Evolutionary conservation across 1,140 invertebrate genomes (phyloP).

Genomic region (Cylas formicarius): DNA sequence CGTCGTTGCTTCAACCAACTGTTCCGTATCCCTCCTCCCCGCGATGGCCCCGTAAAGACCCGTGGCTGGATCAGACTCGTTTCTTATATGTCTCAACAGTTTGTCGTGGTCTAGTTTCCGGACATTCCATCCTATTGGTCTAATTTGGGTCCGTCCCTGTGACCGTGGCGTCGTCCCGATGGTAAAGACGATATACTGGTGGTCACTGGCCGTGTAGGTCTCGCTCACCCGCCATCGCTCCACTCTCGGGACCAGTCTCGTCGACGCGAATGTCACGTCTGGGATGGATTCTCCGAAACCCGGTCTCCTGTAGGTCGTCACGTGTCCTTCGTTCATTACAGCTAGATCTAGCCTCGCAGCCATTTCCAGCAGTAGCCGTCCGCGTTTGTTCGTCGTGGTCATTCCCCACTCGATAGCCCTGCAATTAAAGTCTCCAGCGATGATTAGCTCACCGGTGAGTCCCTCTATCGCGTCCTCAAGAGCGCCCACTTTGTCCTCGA

Average conservation of each 20-base stretch:
- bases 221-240: conserved; percentile 5
- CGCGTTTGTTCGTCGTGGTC: conserved; percentile 20
- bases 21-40: too few relatives aligned
- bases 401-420: conserved; percentile 26
- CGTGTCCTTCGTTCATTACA: conserved; percentile 15
- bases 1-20: too few relatives aligned
- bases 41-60: too few relatives aligned
- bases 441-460: conserved; percentile 14
- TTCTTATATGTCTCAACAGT: too few relatives aligned
- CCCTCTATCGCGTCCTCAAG: too few relatives aligned
- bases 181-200: conserved; percentile 2
- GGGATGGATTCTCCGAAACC: conserved; percentile 12
- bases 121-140: too few relatives aligned
- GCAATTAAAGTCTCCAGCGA: conserved; percentile 31
- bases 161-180: too few relatives aligned
- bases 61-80: too few relatives aligned
- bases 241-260: conserved; percentile 4
- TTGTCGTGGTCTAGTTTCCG: too few relatives aligned
- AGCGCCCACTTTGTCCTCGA: too few relatives aligned
- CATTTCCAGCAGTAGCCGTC: conserved; percentile 16
- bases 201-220: conserved; percentile 4
- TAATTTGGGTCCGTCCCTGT: too few relatives aligned
- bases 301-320: conserved; percentile 18
- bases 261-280: conserved; percentile 21
- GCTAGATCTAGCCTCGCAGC: conserved; percentile 7